Conservation (phyloP, 2,113 vertebrate species). For the Ameiurus melas region DNA sequence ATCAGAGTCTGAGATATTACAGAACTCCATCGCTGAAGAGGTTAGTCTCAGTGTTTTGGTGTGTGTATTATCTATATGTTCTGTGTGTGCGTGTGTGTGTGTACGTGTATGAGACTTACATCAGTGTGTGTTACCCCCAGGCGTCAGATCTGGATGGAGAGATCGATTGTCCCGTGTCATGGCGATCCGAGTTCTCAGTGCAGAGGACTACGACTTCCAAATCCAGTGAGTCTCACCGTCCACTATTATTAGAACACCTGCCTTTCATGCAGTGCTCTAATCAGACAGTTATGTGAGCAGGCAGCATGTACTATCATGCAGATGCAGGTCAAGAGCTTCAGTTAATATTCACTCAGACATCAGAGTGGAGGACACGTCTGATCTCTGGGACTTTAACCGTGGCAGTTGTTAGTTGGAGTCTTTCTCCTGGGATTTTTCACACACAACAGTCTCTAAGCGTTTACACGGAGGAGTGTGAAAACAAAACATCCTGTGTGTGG, state of each 20-base stretch:
- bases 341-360: neutral
- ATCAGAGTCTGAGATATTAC: slow-evolving; percentile 93
- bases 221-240: slow-evolving; percentile 82
- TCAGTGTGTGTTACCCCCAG: slow-evolving; percentile 64
- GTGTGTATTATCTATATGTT: neutral
- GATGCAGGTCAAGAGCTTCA: neutral
- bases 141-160: slow-evolving; percentile 93
- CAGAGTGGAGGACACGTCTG: neutral
- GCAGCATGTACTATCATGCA: neutral
- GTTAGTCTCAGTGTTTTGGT: slow-evolving; percentile 65
- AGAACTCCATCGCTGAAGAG: slow-evolving; percentile 93
- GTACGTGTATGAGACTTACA: neutral
- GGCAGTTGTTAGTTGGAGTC: neutral
- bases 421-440: too few species aligned
- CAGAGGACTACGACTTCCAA: slow-evolving; percentile 97
- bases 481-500: neutral
- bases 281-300: neutral
- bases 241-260: neutral
- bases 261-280: neutral
- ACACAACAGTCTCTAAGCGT: too few species aligned
- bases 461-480: neutral
- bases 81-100: neutral
- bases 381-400: neutral
- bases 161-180: slow-evolving; percentile 88
- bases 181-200: slow-evolving; percentile 91